phyloP scores from a whole-genome alignment of 2,797 vertebrate genomes.

The Myotis findleyi region DNA sequence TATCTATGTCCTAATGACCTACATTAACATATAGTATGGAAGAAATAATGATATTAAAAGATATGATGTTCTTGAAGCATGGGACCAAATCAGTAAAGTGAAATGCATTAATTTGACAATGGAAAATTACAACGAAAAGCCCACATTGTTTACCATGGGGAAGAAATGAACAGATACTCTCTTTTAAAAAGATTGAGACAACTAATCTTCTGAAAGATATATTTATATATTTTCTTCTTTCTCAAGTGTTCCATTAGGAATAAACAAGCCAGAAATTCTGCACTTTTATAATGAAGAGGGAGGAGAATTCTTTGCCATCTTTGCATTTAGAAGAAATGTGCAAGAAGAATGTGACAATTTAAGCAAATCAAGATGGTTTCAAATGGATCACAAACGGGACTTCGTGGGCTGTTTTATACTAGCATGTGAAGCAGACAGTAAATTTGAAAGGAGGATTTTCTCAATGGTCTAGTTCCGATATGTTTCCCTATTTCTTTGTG shows the following conservation, averaged over 20 bases:
- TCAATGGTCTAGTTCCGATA: conserved; percentile 83
- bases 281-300: conserved; percentile 76
- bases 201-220: conserved; percentile 82
- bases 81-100: conserved; percentile 70
- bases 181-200: conserved; percentile 70
- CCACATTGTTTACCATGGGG: conserved; percentile 71
- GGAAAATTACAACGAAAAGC: conserved; percentile 58
- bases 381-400: conserved; percentile 83
- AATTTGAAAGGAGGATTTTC: conserved; percentile 85
- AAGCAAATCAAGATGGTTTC: conserved; percentile 83
- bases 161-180: conserved; percentile 73
- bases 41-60: conserved; percentile 71
- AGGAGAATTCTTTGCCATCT: conserved; percentile 75
- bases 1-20: not conserved
- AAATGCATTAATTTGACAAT: conserved; percentile 74
- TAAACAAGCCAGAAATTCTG: conserved; percentile 68
- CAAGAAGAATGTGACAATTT: conserved; percentile 83
- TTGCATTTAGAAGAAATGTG: conserved; percentile 81
- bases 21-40: conserved; percentile 45
- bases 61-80: conserved; percentile 68
- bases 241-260: conserved; percentile 81
- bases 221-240: conserved; percentile 74
- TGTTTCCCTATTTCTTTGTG: conserved; percentile 82
- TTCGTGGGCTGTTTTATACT: conserved; percentile 81
- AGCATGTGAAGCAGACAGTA: conserved; percentile 76